A percentile compares a stretch with the other conserved stretches of the same genome.
Conservation (phyloP, 2,113 vertebrate species). For the Mystacornis crossleyi region DNA sequence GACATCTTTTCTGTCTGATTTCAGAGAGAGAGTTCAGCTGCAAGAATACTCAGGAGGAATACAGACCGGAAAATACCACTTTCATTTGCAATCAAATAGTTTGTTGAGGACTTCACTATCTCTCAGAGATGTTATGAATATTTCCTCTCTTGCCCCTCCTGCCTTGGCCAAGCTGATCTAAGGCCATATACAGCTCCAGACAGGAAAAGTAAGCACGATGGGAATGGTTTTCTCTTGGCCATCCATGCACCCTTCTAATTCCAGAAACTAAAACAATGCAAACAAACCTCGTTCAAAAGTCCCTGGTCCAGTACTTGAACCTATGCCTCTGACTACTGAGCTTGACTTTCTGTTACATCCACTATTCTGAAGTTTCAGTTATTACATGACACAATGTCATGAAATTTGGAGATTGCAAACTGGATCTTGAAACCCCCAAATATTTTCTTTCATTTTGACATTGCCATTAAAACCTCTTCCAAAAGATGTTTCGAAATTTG, state of each 20-base stretch:
- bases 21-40: neutral
- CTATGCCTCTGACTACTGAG: neutral
- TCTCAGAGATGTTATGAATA: neutral
- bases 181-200: neutral
- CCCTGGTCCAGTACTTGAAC: neutral
- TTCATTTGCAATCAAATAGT: neutral
- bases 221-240: neutral
- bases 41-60: neutral
- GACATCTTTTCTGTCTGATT: neutral
- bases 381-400: neutral
- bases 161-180: neutral
- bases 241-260: neutral
- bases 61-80: neutral
- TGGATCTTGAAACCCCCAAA: neutral
- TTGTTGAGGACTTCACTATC: neutral
- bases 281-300: neutral
- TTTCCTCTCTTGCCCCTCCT: neutral
- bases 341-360: neutral
- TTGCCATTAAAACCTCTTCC: neutral
- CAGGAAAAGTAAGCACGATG: neutral
- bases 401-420: neutral
- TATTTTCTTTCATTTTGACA: neutral
- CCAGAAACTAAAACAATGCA: neutral
- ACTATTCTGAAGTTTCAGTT: neutral
- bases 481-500: neutral